Percentiles rank a stretch among this genome's conserved stretches.
Conservation (phyloP, 2,113 vertebrate genomes). For the Willisornis vidua region DNA sequence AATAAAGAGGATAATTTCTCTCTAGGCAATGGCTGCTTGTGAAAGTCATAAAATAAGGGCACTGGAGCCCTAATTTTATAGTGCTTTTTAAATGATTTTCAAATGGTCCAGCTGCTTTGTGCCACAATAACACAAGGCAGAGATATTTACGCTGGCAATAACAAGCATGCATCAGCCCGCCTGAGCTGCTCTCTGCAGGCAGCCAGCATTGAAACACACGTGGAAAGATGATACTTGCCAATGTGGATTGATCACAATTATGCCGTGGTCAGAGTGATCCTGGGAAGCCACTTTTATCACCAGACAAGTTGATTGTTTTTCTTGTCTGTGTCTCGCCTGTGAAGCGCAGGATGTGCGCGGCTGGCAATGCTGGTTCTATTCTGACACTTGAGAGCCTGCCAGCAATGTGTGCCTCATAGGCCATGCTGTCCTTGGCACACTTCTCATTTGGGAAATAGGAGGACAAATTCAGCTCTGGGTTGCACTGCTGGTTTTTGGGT, state of each 20-base stretch:
- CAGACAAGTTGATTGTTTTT: neutral
- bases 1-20: constrained; percentile 74
- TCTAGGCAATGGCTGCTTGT: constrained; percentile 62
- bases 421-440: neutral
- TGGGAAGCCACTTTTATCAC: neutral
- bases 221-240: constrained; percentile 50
- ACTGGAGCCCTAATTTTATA: constrained; percentile 67
- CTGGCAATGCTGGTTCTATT: neutral
- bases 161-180: constrained; percentile 61
- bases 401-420: neutral
- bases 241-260: neutral
- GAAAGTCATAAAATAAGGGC: constrained; percentile 63
- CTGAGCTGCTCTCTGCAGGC: neutral
- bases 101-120: constrained; percentile 72
- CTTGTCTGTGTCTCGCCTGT: neutral
- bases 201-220: neutral
- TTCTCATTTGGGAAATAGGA: neutral
- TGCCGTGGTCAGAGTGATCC: neutral
- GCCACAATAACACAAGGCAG: constrained; percentile 56
- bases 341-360: rapidly evolving
- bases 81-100: constrained; percentile 70
- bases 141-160: constrained; percentile 47
- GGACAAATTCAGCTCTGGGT: neutral
- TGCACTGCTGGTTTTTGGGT: neutral
- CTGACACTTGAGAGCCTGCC: constrained; percentile 13